Evolutionary conservation across 1,140 invertebrate species (phyloP).

Genomic region (Arion vulgaris): DNA sequence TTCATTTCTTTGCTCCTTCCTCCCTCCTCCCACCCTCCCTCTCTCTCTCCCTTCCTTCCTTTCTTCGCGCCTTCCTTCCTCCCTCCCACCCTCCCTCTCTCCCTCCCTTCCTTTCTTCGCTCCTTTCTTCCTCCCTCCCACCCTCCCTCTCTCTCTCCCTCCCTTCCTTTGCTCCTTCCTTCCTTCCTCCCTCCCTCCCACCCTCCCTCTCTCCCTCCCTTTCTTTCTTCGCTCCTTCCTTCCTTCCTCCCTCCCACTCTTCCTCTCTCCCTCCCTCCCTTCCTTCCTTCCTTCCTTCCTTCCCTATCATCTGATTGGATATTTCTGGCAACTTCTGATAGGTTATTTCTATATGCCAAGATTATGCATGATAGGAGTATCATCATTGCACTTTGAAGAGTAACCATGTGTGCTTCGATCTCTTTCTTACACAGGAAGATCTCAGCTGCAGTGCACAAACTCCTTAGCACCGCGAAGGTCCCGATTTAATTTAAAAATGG

Average conservation of each 20-base stretch:
- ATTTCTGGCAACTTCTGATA: too few species aligned
- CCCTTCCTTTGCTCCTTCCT: neutral
- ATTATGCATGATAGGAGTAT: too few species aligned
- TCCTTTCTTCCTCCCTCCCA: neutral
- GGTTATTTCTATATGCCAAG: too few species aligned
- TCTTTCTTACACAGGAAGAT: too few species aligned
- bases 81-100: constrained; percentile 7
- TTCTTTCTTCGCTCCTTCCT: neutral
- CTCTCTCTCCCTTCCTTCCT: neutral
- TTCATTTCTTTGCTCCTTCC: neutral
- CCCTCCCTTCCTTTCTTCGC: neutral
- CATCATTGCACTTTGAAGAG: too few species aligned
- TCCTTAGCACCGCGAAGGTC: too few species aligned
- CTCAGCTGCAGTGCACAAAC: too few species aligned
- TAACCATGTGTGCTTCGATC: too few species aligned
- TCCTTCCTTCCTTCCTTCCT: neutral
- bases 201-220: constrained; percentile 12
- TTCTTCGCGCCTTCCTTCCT: too few species aligned
- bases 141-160: neutral
- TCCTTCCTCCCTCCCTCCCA: neutral
- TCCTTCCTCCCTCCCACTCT: constrained; percentile 31
- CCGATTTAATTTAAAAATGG: too few species aligned
- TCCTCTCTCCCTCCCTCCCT: constrained; percentile 25
- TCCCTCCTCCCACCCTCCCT: neutral
- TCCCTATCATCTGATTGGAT: too few species aligned